These are phyloP conservation scores for Diarsia brunnea DNA, from an alignment of 2,888 invertebrate genomes.

Conservation along the genomic window DNA sequence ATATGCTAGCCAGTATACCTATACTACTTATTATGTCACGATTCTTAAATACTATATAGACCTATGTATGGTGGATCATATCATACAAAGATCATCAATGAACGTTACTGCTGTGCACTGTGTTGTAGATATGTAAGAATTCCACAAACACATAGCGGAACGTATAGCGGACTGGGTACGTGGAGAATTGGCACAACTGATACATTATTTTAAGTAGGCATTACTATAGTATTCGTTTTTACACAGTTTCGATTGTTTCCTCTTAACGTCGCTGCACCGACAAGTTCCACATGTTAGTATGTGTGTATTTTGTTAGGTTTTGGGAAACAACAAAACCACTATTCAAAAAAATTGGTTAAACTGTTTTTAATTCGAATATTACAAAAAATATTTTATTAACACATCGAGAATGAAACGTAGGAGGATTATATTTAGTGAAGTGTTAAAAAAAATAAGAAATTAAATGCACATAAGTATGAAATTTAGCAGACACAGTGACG, in stretches of 20 bases:
- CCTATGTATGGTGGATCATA: not conserved
- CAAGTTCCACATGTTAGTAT: too few species aligned
- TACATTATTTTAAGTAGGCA: not conserved
- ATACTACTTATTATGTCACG: not conserved
- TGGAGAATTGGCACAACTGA: not conserved
- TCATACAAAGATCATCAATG: not conserved
- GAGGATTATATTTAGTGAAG: too few species aligned
- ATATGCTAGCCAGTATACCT: not conserved
- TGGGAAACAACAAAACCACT: too few species aligned
- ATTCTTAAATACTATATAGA: constrained; percentile 7
- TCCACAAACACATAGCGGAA: not conserved
- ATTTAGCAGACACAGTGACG: too few species aligned
- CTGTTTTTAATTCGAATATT: too few species aligned
- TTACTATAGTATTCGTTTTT: not conserved
- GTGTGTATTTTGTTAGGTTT: too few species aligned
- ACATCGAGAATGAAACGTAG: too few species aligned
- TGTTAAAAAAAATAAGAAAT: too few species aligned
- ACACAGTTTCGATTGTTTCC: not conserved
- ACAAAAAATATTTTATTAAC: too few species aligned
- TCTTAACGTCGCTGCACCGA: not conserved
- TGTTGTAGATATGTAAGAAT: not conserved
- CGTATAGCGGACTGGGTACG: not conserved
- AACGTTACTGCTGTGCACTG: not conserved
- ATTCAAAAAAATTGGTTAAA: too few species aligned
- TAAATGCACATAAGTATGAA: too few species aligned